Base-by-base conservation (phyloP, 1,140 invertebrate species). In the Amyelois transitella region DNA sequence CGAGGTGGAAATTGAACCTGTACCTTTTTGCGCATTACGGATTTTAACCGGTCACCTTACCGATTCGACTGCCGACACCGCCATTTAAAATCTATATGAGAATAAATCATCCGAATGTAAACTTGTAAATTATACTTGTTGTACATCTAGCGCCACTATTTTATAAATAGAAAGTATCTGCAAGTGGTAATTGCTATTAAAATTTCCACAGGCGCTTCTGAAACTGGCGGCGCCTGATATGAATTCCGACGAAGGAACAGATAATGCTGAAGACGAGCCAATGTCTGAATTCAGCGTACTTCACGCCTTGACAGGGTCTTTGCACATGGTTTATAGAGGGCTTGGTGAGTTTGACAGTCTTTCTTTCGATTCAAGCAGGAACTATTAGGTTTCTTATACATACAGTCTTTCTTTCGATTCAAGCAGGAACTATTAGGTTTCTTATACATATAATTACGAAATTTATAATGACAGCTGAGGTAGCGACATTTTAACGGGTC, bases 211-310 rank as follows among this genome's bases (percentile, higher is more conserved):
- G 83, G 83, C 83, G 60, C 69, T 86, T 10, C 58, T 86, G 20
- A 86, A 86, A 58, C 57, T 87, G 51, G 80, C 80, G 4, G 81
- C 80, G 18, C 83, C 83, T 32, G 74, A 77, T 48, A 78, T 85
- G 78, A 77, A 73, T 66, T 73, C 68, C 2, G 81, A 83, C 56
- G 75, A 79, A 52, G 67, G 75, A 8, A 18, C 51, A 1, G 59
- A 68, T 18, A 60, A 58, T 18, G 24, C 62, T 12, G 75, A 79
- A 56, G 81, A 86, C 28, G 80, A 86, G 60, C 8, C 17, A 14
- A 62, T 83, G 54, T 4, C 45, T 0, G 72, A 77, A 5, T 82
- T 85, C 52, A 65, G 79, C 61, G 68, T 82, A 51, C 49, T 82
- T n/a, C 77, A 85, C 55, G 60, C 73, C 20, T 58, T 86, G 8